These are phyloP conservation scores for Agrypnia vestita DNA, from an alignment of 1,140 invertebrate species.

Conservation along the genomic window DNA sequence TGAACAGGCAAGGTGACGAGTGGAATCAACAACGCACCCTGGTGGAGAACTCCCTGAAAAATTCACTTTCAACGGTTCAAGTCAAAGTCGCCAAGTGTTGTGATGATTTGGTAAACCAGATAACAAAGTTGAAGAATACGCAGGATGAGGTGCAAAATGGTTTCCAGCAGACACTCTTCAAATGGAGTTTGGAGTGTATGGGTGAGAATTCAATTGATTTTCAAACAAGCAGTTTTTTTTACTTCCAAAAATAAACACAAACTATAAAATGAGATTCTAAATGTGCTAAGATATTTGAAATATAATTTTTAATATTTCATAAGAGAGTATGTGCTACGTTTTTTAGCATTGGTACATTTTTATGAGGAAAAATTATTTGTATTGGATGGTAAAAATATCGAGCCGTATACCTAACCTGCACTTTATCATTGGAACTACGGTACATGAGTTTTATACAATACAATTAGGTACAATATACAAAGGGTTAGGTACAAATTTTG, in stretches of 20 bases:
- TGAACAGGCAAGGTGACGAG: slow-evolving; percentile 68
- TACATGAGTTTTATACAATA: too few relatives aligned
- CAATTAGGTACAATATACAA: too few relatives aligned
- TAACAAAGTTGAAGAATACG: slow-evolving; percentile 72
- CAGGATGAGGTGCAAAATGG: slow-evolving; percentile 76
- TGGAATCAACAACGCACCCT: slow-evolving; percentile 73
- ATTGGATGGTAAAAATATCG: too few relatives aligned
- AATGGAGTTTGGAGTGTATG: slow-evolving; percentile 81
- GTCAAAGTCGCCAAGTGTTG: slow-evolving; percentile 67
- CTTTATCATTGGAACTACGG: too few relatives aligned
- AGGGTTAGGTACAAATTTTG: too few relatives aligned
- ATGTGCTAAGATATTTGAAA: background rate
- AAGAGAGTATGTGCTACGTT: too few relatives aligned
- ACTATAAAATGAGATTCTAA: background rate
- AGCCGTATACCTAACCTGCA: too few relatives aligned
- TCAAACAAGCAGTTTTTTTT: background rate
- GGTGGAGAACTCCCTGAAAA: slow-evolving; percentile 70
- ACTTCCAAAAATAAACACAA: background rate
- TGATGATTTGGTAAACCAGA: slow-evolving; percentile 68
- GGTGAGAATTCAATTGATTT: slow-evolving; percentile 62
- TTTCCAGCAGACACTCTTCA: slow-evolving; percentile 76
- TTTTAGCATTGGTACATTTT: too few relatives aligned
- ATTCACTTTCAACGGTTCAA: slow-evolving; percentile 65
- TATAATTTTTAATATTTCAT: too few relatives aligned
- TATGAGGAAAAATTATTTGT: too few relatives aligned